phyloP scores from a whole-genome alignment of 2,797 vertebrate species.

The Dermochelys coriacea region DNA sequence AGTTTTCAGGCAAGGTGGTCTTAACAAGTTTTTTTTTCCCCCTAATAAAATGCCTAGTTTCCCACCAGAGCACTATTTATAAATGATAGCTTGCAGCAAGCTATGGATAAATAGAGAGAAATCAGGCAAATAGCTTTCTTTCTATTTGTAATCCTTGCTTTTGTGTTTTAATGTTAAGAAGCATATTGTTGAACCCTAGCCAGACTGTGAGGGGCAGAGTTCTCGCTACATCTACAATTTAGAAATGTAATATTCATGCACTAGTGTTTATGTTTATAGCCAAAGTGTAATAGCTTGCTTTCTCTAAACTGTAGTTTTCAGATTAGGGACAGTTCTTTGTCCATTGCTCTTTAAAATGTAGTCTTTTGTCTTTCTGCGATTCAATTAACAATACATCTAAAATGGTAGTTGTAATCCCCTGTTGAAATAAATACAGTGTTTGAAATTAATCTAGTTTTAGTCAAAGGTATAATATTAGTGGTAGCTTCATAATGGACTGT shows the following conservation, averaged over 20 bases:
- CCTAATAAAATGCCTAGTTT: slow-evolving; percentile 74
- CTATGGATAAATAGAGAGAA: slow-evolving; percentile 51
- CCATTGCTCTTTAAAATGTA: not conserved
- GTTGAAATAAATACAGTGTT: not conserved
- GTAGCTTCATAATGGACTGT: not conserved
- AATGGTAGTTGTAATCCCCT: not conserved
- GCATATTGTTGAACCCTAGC: slow-evolving; percentile 58
- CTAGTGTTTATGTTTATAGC: not conserved
- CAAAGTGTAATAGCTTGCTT: not conserved
- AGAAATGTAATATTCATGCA: not conserved
- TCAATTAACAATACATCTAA: not conserved
- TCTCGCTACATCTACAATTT: slow-evolving; percentile 42
- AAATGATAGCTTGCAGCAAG: slow-evolving; percentile 84
- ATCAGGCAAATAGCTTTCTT: slow-evolving; percentile 70
- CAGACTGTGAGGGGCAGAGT: slow-evolving; percentile 60
- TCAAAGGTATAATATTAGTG: not conserved
- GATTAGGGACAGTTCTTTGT: not conserved
- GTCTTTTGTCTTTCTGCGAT: not conserved
- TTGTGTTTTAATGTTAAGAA: slow-evolving; percentile 73
- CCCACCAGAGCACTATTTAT: slow-evolving; percentile 81
- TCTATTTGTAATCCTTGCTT: slow-evolving; percentile 28
- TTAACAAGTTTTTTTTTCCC: slow-evolving; percentile 72
- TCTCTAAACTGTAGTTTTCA: not conserved
- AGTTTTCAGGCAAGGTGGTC: slow-evolving; percentile 83
- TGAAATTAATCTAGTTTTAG: fast-evolving